Percentiles rank a stretch among this genome's conserved stretches.
These are phyloP conservation scores for Furnarius figulus DNA, from an alignment of 2,113 vertebrate genomes.

Conservation along the genomic window DNA sequence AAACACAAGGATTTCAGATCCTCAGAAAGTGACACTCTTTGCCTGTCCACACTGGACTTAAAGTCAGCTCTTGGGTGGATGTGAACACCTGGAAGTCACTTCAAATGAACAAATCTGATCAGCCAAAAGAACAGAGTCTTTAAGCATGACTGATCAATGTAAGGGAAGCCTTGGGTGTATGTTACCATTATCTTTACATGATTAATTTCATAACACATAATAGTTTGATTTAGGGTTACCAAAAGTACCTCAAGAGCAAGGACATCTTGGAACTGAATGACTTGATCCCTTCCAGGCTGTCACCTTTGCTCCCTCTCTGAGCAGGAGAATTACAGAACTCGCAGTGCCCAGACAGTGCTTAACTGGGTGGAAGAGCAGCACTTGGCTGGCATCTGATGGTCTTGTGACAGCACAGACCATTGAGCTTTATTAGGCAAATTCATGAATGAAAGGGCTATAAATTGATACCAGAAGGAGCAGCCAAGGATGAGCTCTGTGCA, in stretches of 20 bases:
- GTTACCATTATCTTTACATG: neutral
- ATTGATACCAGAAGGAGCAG: neutral
- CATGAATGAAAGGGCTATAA: neutral
- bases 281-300: neutral
- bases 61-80: neutral
- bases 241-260: neutral
- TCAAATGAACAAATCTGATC: neutral
- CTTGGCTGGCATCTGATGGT: neutral
- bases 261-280: neutral
- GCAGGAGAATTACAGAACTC: neutral
- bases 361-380: neutral
- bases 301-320: neutral
- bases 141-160: fast-evolving
- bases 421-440: neutral
- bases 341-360: fast-evolving
- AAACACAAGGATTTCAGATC: neutral
- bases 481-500: neutral
- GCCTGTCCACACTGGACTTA: neutral
- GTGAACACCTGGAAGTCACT: neutral
- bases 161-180: neutral
- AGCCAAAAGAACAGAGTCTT: neutral
- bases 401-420: neutral
- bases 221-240: neutral
- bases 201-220: fast-evolving
- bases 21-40: neutral